Base-by-base conservation (phyloP, 2,888 invertebrate genomes). In the Phyllotreta striolata region DNA sequence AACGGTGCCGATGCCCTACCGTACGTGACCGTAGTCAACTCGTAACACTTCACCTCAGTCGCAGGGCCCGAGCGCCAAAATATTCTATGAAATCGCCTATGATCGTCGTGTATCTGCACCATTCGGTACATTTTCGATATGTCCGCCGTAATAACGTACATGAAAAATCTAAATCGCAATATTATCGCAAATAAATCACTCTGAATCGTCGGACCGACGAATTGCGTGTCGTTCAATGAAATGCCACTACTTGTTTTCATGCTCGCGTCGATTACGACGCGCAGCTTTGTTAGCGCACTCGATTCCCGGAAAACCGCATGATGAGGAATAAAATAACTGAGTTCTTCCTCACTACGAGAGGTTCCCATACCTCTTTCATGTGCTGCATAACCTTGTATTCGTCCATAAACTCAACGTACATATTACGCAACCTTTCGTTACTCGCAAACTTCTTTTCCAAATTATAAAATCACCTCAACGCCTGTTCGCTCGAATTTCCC, bases 291-390 rank as follows among this genome's bases (percentile, higher is more conserved):
- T 6, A 72, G 70, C 9, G 44, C 12, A 51, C 66, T 69, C 0
- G 43, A 38, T 41, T 65, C 61, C 12, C 64, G 63, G 7, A 66
- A 0, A 8, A 69, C 56, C 3, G 37, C 14, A 37, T 69, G 69
- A 55, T 69, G 64, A 9, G 67, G 67, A 72, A 62, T 63, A 67
- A 65, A 55, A 60, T 12, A 46, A 9, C n/a, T n/a, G 41, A 59
- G n/a, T n/a, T n/a, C n/a, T n/a, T n/a, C n/a, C n/a, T n/a, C n/a
- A n/a, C n/a, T n/a, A n/a, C n/a, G n/a, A n/a, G n/a, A n/a, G 3
- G 9, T n/a, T n/a, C n/a, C n/a, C n/a, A n/a, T 10, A 47, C 35
- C 39, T 39, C 10, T 7, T 46, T 55, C 74, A 74, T 75, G 59
- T 76, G 73, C 1, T 64, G 66, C 40, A 74, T 7, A 37, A 10